Evolutionary conservation across 2,113 vertebrate species (phyloP).

Genomic region (Brachypteracias leptosomus): DNA sequence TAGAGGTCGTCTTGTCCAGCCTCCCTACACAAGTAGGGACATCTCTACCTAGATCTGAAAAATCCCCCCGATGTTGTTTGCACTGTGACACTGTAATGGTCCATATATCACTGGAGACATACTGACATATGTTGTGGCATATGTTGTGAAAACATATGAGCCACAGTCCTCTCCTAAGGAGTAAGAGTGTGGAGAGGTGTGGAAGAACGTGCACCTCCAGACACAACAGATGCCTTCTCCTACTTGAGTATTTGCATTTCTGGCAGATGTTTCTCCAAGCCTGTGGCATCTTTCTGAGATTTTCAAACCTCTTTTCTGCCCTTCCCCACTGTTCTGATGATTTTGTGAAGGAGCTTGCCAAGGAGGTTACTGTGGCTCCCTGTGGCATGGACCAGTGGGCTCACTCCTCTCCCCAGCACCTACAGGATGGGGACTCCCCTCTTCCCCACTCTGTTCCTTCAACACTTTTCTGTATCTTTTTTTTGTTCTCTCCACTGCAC

Average conservation of each 20-base stretch:
- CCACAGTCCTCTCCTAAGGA: not conserved
- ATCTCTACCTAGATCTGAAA: too few relatives aligned
- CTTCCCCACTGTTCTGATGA: not conserved
- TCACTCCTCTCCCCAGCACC: rapidly evolving
- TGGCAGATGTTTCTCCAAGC: not conserved
- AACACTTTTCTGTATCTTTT: not conserved
- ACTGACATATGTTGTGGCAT: not conserved
- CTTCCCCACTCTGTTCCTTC: not conserved
- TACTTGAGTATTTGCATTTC: not conserved
- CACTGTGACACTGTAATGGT: not conserved
- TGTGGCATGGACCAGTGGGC: rapidly evolving
- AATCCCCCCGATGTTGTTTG: not conserved
- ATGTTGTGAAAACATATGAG: not conserved
- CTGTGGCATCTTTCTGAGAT: not conserved
- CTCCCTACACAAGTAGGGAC: too few relatives aligned
- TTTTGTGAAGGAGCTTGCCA: not conserved
- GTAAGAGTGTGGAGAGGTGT: not conserved
- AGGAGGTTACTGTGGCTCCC: not conserved
- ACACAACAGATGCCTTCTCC: rapidly evolving
- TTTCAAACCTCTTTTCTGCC: not conserved
- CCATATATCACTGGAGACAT: not conserved
- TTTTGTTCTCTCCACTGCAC: not conserved
- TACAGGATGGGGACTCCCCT: rapidly evolving
- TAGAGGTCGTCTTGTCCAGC: too few relatives aligned
- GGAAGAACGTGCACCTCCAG: not conserved